phyloP scores from a whole-genome alignment of 1,140 invertebrate genomes.

The Lepidurus packardi region DNA sequence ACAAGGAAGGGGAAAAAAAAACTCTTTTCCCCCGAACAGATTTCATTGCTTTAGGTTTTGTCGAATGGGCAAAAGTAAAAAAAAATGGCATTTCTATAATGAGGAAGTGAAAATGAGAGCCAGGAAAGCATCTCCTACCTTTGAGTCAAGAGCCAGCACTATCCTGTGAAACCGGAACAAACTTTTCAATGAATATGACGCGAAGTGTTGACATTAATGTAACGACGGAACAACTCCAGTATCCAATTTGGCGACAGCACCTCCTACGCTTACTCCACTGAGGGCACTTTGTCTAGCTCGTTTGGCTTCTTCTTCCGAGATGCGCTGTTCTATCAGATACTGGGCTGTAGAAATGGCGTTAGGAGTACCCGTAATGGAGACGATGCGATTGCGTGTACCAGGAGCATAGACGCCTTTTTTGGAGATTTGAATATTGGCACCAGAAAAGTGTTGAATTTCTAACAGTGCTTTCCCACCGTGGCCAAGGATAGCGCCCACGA shows the following conservation, averaged over 20 bases:
- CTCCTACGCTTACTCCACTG: conserved; percentile 5
- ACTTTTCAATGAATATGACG: not conserved
- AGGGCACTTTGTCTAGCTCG: conserved; percentile 62
- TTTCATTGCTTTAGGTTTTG: not conserved
- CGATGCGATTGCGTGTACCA: conserved; percentile 92
- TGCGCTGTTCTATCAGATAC: conserved; percentile 90
- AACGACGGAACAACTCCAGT: not conserved
- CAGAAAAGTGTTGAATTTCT: conserved; percentile 93
- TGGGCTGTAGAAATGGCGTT: conserved; percentile 83
- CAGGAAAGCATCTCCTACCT: not conserved
- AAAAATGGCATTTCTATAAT: not conserved
- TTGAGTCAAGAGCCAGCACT: conserved; percentile 10
- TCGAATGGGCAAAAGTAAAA: conserved; percentile 1
- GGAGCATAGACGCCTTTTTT: conserved; percentile 96
- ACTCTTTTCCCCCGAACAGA: not conserved
- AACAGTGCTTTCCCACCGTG: conserved; percentile 90
- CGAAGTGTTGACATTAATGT: conserved; percentile 8
- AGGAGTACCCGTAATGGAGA: conserved; percentile 84
- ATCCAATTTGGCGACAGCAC: conserved; percentile 18
- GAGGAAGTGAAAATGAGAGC: not conserved
- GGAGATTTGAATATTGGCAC: conserved; percentile 95
- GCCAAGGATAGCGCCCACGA: conserved; percentile 94
- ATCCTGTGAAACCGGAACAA: not conserved
- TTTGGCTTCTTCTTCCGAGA: conserved; percentile 90
- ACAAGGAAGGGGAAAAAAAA: not conserved